A percentile compares a stretch with the other conserved stretches of the same genome.
These are phyloP conservation scores for Cephus sareptanus DNA, from an alignment of 2,888 invertebrate genomes.

Conservation along the genomic window DNA sequence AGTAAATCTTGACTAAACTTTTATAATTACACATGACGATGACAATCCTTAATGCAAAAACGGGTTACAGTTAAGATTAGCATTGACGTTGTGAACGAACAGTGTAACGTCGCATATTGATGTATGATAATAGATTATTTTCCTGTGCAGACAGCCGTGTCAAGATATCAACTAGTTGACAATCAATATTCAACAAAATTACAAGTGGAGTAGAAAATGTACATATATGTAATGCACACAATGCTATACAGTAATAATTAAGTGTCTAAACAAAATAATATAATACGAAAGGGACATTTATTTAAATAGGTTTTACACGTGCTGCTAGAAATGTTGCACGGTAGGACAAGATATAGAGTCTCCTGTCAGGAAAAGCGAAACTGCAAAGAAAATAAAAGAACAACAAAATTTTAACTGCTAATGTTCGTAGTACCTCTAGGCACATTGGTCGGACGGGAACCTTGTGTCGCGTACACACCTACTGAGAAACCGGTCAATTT, in stretches of 20 bases:
- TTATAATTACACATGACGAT: not conserved
- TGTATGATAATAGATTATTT: constrained; percentile 12
- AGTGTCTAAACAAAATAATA: no score
- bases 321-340: not conserved
- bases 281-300: no score
- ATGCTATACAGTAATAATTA: no score
- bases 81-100: constrained; percentile 8
- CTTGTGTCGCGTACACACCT: no score
- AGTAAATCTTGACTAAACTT: not conserved
- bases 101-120: constrained; percentile 6
- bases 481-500: not conserved
- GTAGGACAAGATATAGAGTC: not conserved
- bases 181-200: not conserved
- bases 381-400: not conserved
- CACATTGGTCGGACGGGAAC: not conserved
- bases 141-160: not conserved
- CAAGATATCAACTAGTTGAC: not conserved
- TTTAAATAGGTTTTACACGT: no score
- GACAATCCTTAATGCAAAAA: constrained; percentile 11
- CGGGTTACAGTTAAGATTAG: constrained; percentile 12
- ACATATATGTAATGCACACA: not conserved
- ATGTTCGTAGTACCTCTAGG: not conserved
- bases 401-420: not conserved
- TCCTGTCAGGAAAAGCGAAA: not conserved
- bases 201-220: not conserved